Conservation (phyloP, 2,113 vertebrate genomes). For the Otis tarda region DNA sequence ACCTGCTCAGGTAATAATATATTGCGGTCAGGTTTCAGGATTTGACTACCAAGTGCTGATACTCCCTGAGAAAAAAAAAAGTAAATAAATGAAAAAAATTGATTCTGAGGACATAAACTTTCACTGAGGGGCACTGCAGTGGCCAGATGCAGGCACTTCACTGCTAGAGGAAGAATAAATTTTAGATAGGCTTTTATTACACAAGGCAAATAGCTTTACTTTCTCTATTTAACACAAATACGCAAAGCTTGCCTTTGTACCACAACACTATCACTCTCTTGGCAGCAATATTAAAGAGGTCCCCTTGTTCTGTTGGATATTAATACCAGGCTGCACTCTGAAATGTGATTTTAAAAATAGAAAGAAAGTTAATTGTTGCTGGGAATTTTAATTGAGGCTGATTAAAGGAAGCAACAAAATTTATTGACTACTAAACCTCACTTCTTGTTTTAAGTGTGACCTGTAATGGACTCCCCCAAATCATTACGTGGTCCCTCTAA, state of each 20-base stretch:
- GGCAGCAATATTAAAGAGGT: slow-evolving; percentile 42
- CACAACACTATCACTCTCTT: slow-evolving; percentile 43
- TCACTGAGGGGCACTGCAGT: background rate
- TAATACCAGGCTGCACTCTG: slow-evolving; percentile 19
- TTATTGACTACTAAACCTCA: slow-evolving; percentile 46
- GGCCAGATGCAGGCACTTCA: slow-evolving; percentile 42
- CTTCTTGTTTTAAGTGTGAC: slow-evolving; percentile 68
- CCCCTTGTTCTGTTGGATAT: background rate
- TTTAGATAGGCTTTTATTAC: slow-evolving; percentile 61
- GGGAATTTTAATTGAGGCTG: slow-evolving; percentile 59
- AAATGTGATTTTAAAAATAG: slow-evolving; percentile 67
- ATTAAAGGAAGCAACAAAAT: slow-evolving; percentile 70
- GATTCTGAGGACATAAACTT: slow-evolving; percentile 15
- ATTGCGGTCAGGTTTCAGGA: slow-evolving; percentile 1
- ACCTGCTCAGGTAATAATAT: background rate
- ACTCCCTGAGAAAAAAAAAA: background rate
- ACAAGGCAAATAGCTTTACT: slow-evolving; percentile 22
- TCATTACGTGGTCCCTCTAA: background rate
- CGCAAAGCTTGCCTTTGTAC: slow-evolving; percentile 43
- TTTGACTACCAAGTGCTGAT: background rate
- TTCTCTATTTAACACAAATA: slow-evolving; percentile 11
- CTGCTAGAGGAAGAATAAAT: slow-evolving; percentile 47
- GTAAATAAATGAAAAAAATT: slow-evolving; percentile 1
- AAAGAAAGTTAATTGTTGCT: slow-evolving; percentile 41
- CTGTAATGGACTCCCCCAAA: slow-evolving; percentile 11